A percentile compares a stretch with the other conserved stretches of the same genome.
Evolutionary conservation across 1,140 invertebrate genomes (phyloP).

Genomic region (Papilio polyxenes): DNA sequence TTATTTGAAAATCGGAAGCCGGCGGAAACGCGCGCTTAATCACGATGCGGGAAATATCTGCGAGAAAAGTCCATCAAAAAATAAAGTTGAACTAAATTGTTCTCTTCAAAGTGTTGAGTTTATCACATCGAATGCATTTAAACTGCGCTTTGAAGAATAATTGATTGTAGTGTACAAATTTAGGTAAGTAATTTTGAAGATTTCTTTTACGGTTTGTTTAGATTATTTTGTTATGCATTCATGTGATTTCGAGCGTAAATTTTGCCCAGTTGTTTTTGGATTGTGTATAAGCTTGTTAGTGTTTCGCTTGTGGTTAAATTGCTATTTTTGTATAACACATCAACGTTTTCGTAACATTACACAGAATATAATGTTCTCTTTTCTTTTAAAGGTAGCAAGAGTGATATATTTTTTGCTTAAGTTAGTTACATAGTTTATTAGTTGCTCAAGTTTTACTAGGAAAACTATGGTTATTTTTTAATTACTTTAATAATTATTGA

Average conservation of each 20-base stretch:
- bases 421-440: too few relatives aligned
- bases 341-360: background rate
- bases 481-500: too few relatives aligned
- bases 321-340: background rate
- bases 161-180: background rate
- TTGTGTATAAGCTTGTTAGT: background rate
- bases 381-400: background rate
- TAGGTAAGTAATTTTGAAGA: conserved; percentile 30
- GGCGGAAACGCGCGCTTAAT: conserved; percentile 58
- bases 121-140: conserved; percentile 32
- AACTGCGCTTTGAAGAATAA: background rate
- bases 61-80: conserved; percentile 35
- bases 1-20: conserved; percentile 71
- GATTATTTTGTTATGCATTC: conserved; percentile 32
- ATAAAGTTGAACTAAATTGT: conserved; percentile 36
- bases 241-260: conserved; percentile 37
- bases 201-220: conserved; percentile 33
- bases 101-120: conserved; percentile 20
- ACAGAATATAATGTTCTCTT: too few relatives aligned
- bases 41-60: conserved; percentile 46
- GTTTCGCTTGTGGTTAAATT: conserved; percentile 17
- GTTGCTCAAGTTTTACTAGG: too few relatives aligned
- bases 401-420: too few relatives aligned
- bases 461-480: too few relatives aligned
- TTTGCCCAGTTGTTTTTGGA: conserved; percentile 7